These are phyloP conservation scores for Pogonocichla stellata DNA, from an alignment of 2,113 vertebrate species.

Conservation along the genomic window DNA sequence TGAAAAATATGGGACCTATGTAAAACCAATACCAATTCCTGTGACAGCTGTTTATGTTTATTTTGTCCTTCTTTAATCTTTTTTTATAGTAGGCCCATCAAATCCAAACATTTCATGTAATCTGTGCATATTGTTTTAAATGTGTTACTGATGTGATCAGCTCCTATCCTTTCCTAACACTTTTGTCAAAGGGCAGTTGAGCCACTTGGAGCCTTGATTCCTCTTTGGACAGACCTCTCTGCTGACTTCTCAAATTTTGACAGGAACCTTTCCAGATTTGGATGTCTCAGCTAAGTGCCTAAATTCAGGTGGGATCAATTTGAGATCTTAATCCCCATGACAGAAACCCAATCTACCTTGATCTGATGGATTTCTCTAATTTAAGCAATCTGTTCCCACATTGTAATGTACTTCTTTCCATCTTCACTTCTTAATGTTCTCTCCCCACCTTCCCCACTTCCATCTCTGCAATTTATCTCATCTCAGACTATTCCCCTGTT, in stretches of 20 bases:
- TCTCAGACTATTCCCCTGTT: not conserved
- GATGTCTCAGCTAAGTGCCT: not conserved
- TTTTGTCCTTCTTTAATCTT: not conserved
- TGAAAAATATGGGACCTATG: not conserved
- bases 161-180: not conserved
- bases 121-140: not conserved
- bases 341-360: not conserved
- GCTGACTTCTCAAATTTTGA: not conserved
- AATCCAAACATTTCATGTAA: not conserved
- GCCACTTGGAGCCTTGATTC: not conserved
- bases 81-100: not conserved
- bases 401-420: not conserved
- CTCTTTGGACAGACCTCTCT: not conserved
- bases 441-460: not conserved
- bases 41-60: not conserved
- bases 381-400: not conserved
- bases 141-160: not conserved
- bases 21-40: not conserved
- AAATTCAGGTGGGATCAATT: not conserved
- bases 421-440: constrained; percentile 2
- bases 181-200: not conserved
- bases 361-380: constrained; percentile 9
- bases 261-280: not conserved
- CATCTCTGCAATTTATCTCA: not conserved
- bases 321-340: not conserved